phyloP scores from a whole-genome alignment of 1,140 invertebrate genomes.

The Heterodera carotae region DNA sequence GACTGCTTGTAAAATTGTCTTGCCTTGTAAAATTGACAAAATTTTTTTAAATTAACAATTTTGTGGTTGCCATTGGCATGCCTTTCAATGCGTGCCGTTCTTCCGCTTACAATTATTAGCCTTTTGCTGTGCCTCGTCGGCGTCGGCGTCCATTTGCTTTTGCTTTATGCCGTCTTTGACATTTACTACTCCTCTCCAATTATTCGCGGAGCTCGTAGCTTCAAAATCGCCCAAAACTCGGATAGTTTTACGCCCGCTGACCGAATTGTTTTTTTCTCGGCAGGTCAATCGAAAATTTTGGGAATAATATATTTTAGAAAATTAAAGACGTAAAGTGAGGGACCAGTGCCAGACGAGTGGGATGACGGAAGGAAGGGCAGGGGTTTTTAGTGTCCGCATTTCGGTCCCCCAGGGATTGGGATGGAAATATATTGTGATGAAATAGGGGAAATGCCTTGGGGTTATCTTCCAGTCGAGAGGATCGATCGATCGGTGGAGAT shows the following conservation, averaged over 20 bases:
- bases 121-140: neutral
- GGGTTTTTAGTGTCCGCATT: too few species aligned
- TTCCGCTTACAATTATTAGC: neutral
- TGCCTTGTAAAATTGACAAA: too few species aligned
- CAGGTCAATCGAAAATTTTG: constrained; percentile 53
- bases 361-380: too few species aligned
- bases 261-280: constrained; percentile 59
- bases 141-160: constrained; percentile 55
- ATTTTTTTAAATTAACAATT: neutral
- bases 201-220: constrained; percentile 43
- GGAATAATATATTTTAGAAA: too few species aligned
- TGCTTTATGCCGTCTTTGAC: constrained; percentile 64
- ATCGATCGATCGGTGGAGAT: too few species aligned
- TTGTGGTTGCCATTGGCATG: neutral
- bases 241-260: constrained; percentile 40
- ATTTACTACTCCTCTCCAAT: constrained; percentile 62
- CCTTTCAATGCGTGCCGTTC: neutral
- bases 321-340: too few species aligned
- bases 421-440: too few species aligned
- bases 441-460: too few species aligned
- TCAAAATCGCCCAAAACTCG: constrained; percentile 37
- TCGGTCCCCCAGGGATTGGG: too few species aligned
- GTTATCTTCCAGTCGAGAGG: too few species aligned
- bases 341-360: too few species aligned
- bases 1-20: too few species aligned